phyloP scores from a whole-genome alignment of 2,888 invertebrate species.

The Metalampra italica region DNA sequence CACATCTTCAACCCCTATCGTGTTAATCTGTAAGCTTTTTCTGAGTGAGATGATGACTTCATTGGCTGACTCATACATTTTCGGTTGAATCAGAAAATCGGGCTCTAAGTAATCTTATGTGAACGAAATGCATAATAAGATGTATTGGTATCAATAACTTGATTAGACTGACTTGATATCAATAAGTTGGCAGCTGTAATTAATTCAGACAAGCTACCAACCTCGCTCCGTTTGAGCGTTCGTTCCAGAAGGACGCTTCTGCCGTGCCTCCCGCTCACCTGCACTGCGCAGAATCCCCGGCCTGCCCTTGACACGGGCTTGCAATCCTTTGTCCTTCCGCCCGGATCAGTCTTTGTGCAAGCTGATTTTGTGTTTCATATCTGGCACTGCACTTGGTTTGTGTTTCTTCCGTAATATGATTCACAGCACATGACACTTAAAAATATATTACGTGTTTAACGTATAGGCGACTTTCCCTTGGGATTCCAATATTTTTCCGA shows the following conservation, averaged over 20 bases:
- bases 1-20: too few relatives aligned
- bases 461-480: too few relatives aligned
- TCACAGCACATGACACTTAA: too few relatives aligned
- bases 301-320: constrained; percentile 66
- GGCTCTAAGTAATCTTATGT: too few relatives aligned
- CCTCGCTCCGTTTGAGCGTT: constrained; percentile 34
- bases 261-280: constrained; percentile 13
- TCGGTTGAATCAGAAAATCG: too few relatives aligned
- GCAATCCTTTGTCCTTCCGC: constrained; percentile 62
- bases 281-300: constrained; percentile 70
- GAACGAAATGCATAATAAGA: background rate
- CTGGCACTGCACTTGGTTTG: background rate
- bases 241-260: constrained; percentile 14
- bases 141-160: background rate
- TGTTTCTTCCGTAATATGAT: background rate
- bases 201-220: constrained; percentile 6
- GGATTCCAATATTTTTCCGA: too few relatives aligned
- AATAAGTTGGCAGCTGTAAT: background rate
- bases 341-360: constrained; percentile 3
- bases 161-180: background rate
- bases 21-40: too few relatives aligned
- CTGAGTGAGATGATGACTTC: too few relatives aligned
- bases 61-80: too few relatives aligned
- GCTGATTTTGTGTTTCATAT: background rate
- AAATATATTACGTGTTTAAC: too few relatives aligned